These are phyloP conservation scores for Calliopsis andreniformis DNA, from an alignment of 1,140 invertebrate species.

Conservation along the genomic window DNA sequence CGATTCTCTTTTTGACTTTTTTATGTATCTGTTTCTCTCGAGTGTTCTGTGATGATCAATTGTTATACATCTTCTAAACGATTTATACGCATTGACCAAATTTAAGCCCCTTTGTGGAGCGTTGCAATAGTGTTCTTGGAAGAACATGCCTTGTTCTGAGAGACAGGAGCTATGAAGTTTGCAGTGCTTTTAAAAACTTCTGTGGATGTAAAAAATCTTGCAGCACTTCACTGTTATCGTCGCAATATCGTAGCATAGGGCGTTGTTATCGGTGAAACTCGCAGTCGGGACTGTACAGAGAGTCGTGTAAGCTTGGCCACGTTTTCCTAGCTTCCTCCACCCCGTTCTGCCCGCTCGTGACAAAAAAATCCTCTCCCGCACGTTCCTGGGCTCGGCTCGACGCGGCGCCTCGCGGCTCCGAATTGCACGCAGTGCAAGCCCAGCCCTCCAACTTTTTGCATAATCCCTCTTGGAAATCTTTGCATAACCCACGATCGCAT, in stretches of 20 bases:
- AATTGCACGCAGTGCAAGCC: conserved; percentile 47
- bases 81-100: conserved; percentile 5
- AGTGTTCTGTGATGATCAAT: no score
- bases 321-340: conserved; percentile 70
- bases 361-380: conserved; percentile 44
- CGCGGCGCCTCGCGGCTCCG: conserved; percentile 28
- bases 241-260: background rate
- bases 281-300: conserved; percentile 69
- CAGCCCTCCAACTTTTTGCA: conserved; percentile 47
- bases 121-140: background rate
- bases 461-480: conserved; percentile 58
- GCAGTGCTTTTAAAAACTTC: background rate
- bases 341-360: conserved; percentile 28
- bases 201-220: background rate
- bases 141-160: background rate
- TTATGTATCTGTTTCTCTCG: no score
- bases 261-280: conserved; percentile 71
- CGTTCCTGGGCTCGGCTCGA: conserved; percentile 18
- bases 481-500: conserved; percentile 57
- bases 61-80: background rate
- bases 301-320: conserved; percentile 74
- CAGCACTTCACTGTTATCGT: background rate
- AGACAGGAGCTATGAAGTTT: no score
- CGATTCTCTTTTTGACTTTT: no score
- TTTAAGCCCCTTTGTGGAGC: background rate